Evolutionary conservation across 2,113 vertebrate genomes (phyloP), one percentile per base, ranked within the genome.

Genomic region (Theristicus caerulescens): DNA sequence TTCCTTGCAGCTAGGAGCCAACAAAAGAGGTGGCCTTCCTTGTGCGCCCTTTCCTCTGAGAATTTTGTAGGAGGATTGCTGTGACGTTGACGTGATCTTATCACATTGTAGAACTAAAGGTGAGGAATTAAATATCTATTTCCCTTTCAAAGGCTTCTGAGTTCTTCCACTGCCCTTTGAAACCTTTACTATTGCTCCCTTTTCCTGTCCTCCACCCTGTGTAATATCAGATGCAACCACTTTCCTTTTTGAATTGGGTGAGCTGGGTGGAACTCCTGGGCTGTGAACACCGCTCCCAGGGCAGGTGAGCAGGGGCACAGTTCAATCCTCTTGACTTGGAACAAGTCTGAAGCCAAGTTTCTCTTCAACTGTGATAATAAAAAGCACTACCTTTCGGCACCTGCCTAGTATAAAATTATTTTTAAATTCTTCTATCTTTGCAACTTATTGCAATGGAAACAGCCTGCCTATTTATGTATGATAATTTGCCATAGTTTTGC

Each of bases 31-130:
- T 46, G 16, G 16, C 72, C 31, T 81, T 76, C 38, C 47, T 52
- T 26, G 5, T 24, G 55, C 66, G 59, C 44, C 59, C 47, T 92
- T 93, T 81, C 38, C 19, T 61, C 69, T 36, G 59, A 42, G 24
- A 84, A 19, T 59, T 74, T 51, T 81, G 58, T 47, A 70, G 47
- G 46, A 36, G 16, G 26, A 34, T 44, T 81, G 38, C 34, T 58
- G 54, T 51, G 32, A 46, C 44, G 84, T 65, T 22, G 32, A 24
- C 0, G 0, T 65, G 62, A 77, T 51, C 12, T 0, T 14, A 12
- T 51, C 25, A 29, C 7, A 0, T 9, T 38, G 29, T 19, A 49
- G 40, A 40, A 38, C 55, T 57, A 51, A 81, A 88, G 61, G 62
- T 91, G 70, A 92, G 66, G 57, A 86, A 81, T 51, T 8, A 64